Conservation (phyloP, 2,113 vertebrate species). For the Dicrurus megarhynchus region DNA sequence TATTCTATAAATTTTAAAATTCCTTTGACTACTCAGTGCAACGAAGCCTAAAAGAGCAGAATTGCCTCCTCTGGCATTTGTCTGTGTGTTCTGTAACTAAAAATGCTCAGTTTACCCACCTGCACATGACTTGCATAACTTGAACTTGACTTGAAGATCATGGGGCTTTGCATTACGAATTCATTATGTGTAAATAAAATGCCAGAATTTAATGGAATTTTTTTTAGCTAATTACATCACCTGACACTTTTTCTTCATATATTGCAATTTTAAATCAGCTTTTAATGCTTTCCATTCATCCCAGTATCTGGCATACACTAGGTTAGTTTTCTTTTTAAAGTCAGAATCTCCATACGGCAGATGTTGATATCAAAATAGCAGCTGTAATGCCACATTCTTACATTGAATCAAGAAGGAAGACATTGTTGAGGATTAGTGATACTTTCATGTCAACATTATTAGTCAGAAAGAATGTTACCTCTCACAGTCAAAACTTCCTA, state of each 20-base stretch:
- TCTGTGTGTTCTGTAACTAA: neutral
- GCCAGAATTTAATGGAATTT: neutral
- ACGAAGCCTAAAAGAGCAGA: neutral
- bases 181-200: neutral
- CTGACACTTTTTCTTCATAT: neutral
- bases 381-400: neutral
- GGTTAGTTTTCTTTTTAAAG: constrained; percentile 27
- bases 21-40: neutral
- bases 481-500: neutral
- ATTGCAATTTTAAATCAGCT: neutral
- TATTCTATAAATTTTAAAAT: neutral
- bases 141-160: neutral
- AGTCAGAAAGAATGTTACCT: neutral
- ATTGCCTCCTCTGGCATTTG: neutral
- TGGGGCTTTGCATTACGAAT: neutral
- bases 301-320: neutral
- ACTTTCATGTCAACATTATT: neutral
- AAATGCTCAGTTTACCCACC: neutral
- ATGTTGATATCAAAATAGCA: constrained; percentile 51
- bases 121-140: neutral
- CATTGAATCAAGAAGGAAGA: neutral
- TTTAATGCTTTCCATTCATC: neutral
- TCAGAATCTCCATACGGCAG: constrained; percentile 20
- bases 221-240: neutral
- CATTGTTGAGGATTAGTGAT: neutral